Evolutionary conservation across 2,888 invertebrate species (phyloP), one percentile per base, ranked within the genome.

Genomic region (Drosophila incognita): DNA sequence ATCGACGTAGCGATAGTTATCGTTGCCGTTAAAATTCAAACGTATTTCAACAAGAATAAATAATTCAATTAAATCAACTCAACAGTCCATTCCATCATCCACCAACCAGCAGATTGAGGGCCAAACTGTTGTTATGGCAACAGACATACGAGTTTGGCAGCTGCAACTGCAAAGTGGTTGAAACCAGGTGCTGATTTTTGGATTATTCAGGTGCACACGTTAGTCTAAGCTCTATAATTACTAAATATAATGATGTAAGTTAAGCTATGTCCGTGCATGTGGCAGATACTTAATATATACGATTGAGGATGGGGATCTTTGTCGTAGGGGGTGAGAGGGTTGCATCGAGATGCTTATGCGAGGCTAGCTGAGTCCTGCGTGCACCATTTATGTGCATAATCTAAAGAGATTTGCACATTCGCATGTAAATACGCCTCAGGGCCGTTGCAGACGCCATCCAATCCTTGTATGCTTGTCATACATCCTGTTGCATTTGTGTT

Each of bases 371-470:
- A 40, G 42, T 46, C 59, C 56, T 58, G 65, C 51, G 69, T 48
- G 42, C 38, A 51, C 66, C 77, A 67, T 81, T 81, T 73, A 69
- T 73, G 78, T 72, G 72, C 77, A 76, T 76, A 76, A 76, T 72
- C 69, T 58, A 73, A 59, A 48, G 57, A 48, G 49, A 57, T 66
- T 62, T 46, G 52, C 77, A 64, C 71, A 73, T 67, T 79, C 59
- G 58, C 79, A 77, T 74, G 74, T 72, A 76, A 79, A 81, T 81
- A 65, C 57, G 69, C 60, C 60, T 53, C 61, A 68, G 48, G 79
- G 72, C 62, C 64, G 52, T 33, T 29, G 57, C 35, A 40, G 38
- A 48, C 24, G 42, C 40, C 35, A 27, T 42, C 31, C 27, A 33
- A 31, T 42, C n/a, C 29, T 35, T 21, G 35, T 18, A 4, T 35